Evolutionary conservation across 1,140 invertebrate species (phyloP), one percentile per base, ranked within the genome.

Genomic region (Rhyacophila brunnea): DNA sequence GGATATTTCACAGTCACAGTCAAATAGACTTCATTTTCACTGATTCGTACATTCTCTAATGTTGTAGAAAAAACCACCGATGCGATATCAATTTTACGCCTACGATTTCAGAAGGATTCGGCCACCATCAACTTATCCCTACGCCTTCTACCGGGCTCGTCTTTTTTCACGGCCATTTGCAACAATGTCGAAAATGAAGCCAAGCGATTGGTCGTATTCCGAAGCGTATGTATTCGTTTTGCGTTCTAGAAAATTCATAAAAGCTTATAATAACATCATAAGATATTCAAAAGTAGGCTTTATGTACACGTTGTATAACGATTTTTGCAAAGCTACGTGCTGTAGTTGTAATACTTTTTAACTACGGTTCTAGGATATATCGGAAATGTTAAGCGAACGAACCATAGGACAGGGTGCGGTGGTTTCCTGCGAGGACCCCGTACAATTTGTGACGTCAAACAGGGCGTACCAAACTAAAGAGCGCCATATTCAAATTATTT

Each of bases 151-250:
- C 64, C 70, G 71, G 73, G 72, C 68, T 73, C 72, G 63, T 70
- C 74, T 72, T 71, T 75, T 74, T 75, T 74, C 73, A 75, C 75
- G 74, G 74, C 75, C 75, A 78, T 78, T 77, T 78, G 75, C 75
- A 78, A 78, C 75, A 77, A 74, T 73, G 74, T 74, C 74, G 75
- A 77, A 76, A 68, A 71, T 72, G 67, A 70, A 70, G 66, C 58
- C 64, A 67, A 67, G 66, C 70, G 68, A 78, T 78, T 78, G 74
- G 75, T 69, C 62, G 69, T 64, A 68, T 53, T 70, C 67, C 62
- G 67, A 63, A 61, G 53, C 61, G 44, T 56, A 47, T 36, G 40
- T 43, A 7, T 38, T 14, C 18, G 13, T 6, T n/a, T 2, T 11
- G 15, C 43, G 43, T 17, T 10, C 2, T 17, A 15, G 2, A 2